phyloP scores from a whole-genome alignment of 2,797 vertebrate genomes.

The Clarias pachynema region DNA sequence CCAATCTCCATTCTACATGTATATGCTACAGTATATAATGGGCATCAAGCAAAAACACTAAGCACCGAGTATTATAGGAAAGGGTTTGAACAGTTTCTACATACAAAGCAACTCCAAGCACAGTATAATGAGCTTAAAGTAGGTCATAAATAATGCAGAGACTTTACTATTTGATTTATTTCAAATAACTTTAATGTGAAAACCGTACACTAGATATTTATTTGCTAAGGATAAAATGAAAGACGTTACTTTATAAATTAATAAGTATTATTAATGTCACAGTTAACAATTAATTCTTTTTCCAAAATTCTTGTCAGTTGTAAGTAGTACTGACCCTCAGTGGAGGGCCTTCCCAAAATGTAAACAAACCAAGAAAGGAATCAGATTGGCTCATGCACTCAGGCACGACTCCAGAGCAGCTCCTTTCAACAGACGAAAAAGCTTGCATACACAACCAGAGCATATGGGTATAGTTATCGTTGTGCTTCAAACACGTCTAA shows the following conservation, averaged over 20 bases:
- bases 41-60: conserved; percentile 12
- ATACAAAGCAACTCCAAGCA: conserved; percentile 30
- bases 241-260: conserved; percentile 20
- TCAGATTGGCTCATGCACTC: conserved; percentile 47
- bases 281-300: not conserved
- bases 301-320: not conserved
- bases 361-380: conserved; percentile 56
- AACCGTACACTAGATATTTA: conserved; percentile 53
- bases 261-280: conserved; percentile 6
- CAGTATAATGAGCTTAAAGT: not conserved
- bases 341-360: conserved; percentile 41
- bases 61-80: not conserved
- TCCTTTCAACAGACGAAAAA: conserved; percentile 22
- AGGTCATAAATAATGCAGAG: conserved; percentile 7
- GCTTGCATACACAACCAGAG: conserved; percentile 28
- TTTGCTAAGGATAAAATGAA: conserved; percentile 38
- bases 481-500: conserved; percentile 10
- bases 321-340: conserved; percentile 20
- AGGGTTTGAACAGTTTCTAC: conserved; percentile 17
- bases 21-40: not conserved
- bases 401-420: conserved; percentile 27
- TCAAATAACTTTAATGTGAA: conserved; percentile 61
- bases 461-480: not conserved
- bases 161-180: conserved; percentile 22
- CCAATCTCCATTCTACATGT: not conserved